A percentile compares a stretch with the other conserved stretches of the same genome.
Evolutionary conservation across 2,888 invertebrate species (phyloP).

Genomic region (Apodemia duryi): DNA sequence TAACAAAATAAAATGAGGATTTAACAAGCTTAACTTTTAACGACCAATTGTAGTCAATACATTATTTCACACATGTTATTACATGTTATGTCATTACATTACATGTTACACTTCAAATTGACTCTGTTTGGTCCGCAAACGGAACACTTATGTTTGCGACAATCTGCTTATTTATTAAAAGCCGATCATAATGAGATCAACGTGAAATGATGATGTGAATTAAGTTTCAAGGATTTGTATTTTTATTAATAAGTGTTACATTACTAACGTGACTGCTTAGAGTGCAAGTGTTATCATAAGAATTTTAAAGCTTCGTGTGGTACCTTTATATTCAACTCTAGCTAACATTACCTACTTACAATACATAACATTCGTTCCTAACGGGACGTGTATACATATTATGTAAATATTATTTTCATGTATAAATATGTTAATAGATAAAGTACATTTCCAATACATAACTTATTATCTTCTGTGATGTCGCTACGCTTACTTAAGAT

Average conservation of each 20-base stretch:
- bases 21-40: constrained; percentile 50
- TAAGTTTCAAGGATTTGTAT: constrained; percentile 5
- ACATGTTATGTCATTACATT: no score
- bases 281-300: constrained; percentile 79
- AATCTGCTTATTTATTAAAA: constrained; percentile 25
- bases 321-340: constrained; percentile 71
- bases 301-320: constrained; percentile 79
- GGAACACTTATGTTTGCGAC: constrained; percentile 44
- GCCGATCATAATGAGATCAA: constrained; percentile 25
- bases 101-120: constrained; percentile 67
- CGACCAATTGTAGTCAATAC: constrained; percentile 56
- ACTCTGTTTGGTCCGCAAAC: constrained; percentile 67
- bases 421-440: constrained; percentile 78
- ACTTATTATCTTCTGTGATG: constrained; percentile 74
- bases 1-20: constrained; percentile 60
- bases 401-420: constrained; percentile 76
- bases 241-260: constrained; percentile 46
- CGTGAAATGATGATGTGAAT: constrained; percentile 12
- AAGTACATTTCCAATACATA: constrained; percentile 72
- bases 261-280: constrained; percentile 67
- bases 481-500: constrained; percentile 71
- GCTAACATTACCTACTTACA: constrained; percentile 71
- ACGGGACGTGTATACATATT: constrained; percentile 79
- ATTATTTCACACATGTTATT: constrained; percentile 53
- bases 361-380: constrained; percentile 78